Percentiles rank a stretch among this genome's conserved stretches.
These are phyloP conservation scores for Campylomormyrus numenius DNA, from an alignment of 2,113 vertebrate species.

Conservation along the genomic window DNA sequence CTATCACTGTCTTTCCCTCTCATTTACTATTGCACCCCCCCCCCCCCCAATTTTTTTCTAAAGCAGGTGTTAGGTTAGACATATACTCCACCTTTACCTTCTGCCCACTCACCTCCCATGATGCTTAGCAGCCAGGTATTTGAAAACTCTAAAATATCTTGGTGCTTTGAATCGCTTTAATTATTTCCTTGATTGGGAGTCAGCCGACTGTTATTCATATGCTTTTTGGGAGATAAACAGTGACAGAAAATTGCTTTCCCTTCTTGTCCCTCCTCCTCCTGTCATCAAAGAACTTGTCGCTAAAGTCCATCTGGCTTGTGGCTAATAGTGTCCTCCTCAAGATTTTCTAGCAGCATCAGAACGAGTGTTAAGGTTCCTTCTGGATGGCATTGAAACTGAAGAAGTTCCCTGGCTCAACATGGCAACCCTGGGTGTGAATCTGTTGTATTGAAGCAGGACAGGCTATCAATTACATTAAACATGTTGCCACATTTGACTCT, in stretches of 20 bases:
- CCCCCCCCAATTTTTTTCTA: background rate
- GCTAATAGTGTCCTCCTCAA: background rate
- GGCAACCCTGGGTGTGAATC: background rate
- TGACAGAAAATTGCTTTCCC: background rate
- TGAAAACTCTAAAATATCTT: background rate
- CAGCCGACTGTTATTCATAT: background rate
- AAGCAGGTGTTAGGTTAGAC: conserved; percentile 7
- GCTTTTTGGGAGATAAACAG: background rate
- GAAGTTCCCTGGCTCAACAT: background rate
- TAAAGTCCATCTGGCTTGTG: background rate
- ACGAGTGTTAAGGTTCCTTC: background rate
- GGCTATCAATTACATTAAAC: background rate
- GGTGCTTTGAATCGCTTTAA: background rate
- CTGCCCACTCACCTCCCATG: background rate
- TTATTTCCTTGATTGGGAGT: background rate
- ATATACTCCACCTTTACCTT: background rate
- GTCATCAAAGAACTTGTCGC: background rate
- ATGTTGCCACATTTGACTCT: background rate
- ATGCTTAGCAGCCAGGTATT: background rate
- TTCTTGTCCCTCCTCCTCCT: background rate
- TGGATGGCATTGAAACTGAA: background rate
- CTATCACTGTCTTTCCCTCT: background rate
- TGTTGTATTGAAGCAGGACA: background rate
- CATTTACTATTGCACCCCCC: background rate
- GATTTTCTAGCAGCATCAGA: background rate